Base-by-base conservation (phyloP, 2,113 vertebrate genomes). In the Rhinichthys klamathensis region DNA sequence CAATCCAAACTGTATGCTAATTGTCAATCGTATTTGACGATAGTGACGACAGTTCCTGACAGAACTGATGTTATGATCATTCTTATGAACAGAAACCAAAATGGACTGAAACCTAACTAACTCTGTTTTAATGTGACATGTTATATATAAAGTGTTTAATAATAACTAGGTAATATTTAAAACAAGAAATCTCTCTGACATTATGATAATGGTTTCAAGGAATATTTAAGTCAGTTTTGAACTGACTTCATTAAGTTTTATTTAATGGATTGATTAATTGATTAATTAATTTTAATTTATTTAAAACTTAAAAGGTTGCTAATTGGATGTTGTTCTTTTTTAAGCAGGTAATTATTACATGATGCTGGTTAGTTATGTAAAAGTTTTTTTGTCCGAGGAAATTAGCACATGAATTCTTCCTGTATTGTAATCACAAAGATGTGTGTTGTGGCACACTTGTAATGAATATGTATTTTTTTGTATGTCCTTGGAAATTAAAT, bases 401-500 rank as follows among this genome's bases (percentile, higher is more conserved):
- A 46, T 13, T 49, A 49, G 46, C 46, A 46, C 11, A 46, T 46
- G 2, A 46, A 3, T 46, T 49, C 12, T 35, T 35, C 30, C 1
- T 69, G 15, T 69, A 10, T 69, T 32, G 32, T 69, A 35, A 23
- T 70, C 67, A 70, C 18, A 38, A 21, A 70, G 3, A 23, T 38
- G 0, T 21, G 27, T 38, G 67, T 35, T 35, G 51, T 6, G 63
- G 63, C 80, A 51, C 2, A 30, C 27, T 51, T 13, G 38, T 7
- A 38, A 49, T 49, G 46, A 32, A 25, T 58, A 25, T 58, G 13
- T 1, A 30, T 30, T 54, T 56, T 72, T 18, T 38, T 82, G 27
- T 82, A 72, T 82, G 44, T 18, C 30, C 49, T 72, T 82, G 65
- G 49, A 73, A 35, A 83, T 83, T 1, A 16, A 65, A 65, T 32